Evolutionary conservation across 2,797 vertebrate genomes (phyloP).

Genomic region (Lacerta agilis): DNA sequence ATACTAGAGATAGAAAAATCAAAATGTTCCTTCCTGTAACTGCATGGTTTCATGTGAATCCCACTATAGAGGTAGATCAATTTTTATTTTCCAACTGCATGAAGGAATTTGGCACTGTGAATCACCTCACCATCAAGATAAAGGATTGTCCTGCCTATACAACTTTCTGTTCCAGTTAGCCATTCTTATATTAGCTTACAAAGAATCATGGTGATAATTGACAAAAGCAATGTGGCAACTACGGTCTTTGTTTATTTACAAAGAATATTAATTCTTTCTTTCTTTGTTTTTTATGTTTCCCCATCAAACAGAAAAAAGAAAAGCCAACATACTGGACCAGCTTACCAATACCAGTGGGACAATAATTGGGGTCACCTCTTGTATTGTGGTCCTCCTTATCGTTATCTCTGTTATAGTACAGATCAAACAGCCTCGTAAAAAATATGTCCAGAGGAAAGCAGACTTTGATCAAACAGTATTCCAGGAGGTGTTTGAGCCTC

Average conservation of each 20-base stretch:
- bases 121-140: background rate
- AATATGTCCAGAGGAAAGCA: constrained; percentile 92
- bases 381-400: constrained; percentile 95
- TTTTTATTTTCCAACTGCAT: background rate
- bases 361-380: constrained; percentile 96
- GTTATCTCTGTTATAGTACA: constrained; percentile 95
- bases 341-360: constrained; percentile 97
- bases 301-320: constrained; percentile 89
- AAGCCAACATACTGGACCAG: constrained; percentile 95
- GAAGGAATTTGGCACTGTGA: background rate
- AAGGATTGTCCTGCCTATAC: background rate
- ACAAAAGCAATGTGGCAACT: background rate
- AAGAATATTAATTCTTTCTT: constrained; percentile 44
- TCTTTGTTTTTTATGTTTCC: constrained; percentile 29
- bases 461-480: constrained; percentile 98
- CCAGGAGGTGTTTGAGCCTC: constrained; percentile 98
- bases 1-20: too few relatives aligned
- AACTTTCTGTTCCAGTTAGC: background rate
- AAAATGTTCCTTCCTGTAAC: background rate
- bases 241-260: background rate
- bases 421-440: constrained; percentile 98
- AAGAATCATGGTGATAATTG: background rate
- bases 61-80: background rate
- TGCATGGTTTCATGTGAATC: background rate
- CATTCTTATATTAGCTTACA: constrained; percentile 34